Evolutionary conservation across 2,888 invertebrate species (phyloP).

Genomic region (Coelogynopora nodosa): DNA sequence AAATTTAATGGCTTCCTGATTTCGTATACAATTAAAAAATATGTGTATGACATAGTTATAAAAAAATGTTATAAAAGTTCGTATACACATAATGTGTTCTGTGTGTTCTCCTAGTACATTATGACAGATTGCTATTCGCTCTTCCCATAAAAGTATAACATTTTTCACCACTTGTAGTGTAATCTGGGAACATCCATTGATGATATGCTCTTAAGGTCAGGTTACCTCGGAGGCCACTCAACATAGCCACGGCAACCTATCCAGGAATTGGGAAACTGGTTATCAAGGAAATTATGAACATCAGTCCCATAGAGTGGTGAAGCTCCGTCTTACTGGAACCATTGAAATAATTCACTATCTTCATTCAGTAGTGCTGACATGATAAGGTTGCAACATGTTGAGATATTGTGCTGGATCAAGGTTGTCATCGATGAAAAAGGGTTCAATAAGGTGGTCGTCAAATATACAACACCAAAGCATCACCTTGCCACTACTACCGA

Average conservation of each 20-base stretch:
- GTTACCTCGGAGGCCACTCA: background rate
- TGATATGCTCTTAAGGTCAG: background rate
- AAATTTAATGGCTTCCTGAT: too few species aligned
- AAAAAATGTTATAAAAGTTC: background rate
- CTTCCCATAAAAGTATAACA: background rate
- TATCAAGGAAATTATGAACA: background rate
- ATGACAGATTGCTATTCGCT: background rate
- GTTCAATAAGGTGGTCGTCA: background rate
- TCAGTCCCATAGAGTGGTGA: background rate
- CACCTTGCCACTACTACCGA: background rate
- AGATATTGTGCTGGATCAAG: background rate
- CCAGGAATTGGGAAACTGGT: background rate
- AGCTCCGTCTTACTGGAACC: background rate
- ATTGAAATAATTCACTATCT: background rate
- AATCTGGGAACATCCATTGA: background rate
- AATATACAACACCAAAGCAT: background rate
- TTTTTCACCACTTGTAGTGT: background rate
- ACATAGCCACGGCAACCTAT: background rate
- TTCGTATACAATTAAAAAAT: too few species aligned
- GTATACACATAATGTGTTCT: background rate
- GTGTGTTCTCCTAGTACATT: background rate
- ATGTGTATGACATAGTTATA: too few species aligned
- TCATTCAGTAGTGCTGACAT: background rate
- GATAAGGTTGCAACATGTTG: background rate
- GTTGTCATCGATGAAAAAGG: background rate